Evolutionary conservation across 1,140 invertebrate species (phyloP).

Genomic region (Diabrotica virgifera): DNA sequence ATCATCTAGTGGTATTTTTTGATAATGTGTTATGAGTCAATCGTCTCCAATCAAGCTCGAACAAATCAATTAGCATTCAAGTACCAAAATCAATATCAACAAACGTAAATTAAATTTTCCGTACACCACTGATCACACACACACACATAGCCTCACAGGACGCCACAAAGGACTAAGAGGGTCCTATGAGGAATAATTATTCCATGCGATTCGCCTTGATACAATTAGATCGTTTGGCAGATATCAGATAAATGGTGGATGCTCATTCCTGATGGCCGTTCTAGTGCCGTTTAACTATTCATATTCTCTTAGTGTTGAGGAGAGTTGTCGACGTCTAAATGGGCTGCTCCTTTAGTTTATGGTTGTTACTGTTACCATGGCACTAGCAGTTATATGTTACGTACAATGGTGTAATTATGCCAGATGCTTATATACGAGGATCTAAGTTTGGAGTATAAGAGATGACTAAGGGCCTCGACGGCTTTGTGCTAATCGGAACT

Average conservation of each 20-base stretch:
- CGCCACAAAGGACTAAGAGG: not conserved
- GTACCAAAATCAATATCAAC: not conserved
- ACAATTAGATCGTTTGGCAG: conserved; percentile 2
- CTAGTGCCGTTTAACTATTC: not conserved
- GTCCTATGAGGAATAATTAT: not conserved
- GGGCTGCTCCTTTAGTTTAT: too few species aligned
- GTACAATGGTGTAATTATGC: too few species aligned
- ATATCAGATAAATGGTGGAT: conserved; percentile 1
- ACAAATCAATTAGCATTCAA: too few species aligned
- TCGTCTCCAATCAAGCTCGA: too few species aligned
- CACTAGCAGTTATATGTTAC: too few species aligned
- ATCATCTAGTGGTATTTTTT: too few species aligned
- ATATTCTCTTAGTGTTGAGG: not conserved
- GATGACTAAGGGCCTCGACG: too few species aligned
- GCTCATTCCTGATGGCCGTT: not conserved
- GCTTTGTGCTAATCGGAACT: too few species aligned
- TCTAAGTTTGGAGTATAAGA: too few species aligned
- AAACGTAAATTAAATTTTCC: not conserved
- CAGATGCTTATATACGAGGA: too few species aligned
- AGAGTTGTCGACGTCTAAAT: not conserved
- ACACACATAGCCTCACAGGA: not conserved
- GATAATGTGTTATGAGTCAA: too few species aligned
- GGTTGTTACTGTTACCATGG: too few species aligned
- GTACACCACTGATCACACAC: not conserved
- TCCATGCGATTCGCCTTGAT: not conserved